Evolutionary conservation across 2,888 invertebrate species (phyloP).

Genomic region (Cenopis cana): DNA sequence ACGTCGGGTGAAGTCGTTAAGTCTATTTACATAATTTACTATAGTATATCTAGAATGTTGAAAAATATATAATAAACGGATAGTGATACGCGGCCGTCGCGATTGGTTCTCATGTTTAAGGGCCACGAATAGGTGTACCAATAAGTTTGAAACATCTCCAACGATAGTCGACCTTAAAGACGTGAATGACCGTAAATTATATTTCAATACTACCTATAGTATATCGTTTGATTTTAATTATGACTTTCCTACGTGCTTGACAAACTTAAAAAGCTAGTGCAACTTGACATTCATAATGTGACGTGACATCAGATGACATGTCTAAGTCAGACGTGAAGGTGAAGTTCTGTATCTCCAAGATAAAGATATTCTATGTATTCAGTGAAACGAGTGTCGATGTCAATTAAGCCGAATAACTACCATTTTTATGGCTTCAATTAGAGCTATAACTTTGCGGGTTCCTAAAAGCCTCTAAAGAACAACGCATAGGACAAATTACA

Average conservation of each 20-base stretch:
- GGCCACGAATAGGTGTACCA: too few species aligned
- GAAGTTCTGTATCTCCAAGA: background rate
- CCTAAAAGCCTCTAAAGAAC: constrained; percentile 31
- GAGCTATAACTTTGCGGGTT: background rate
- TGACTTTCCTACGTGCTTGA: background rate
- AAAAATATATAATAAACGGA: too few species aligned
- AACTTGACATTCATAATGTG: background rate
- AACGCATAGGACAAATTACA: constrained; percentile 35
- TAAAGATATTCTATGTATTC: background rate
- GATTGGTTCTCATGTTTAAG: too few species aligned
- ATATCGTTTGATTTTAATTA: background rate
- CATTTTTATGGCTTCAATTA: background rate
- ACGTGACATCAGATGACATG: background rate
- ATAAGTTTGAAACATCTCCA: too few species aligned
- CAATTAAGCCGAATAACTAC: background rate
- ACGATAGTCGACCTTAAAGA: too few species aligned
- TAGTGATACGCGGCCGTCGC: too few species aligned
- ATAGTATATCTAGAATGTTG: too few species aligned
- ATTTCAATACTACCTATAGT: too few species aligned
- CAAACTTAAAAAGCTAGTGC: background rate
- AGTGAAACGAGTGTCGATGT: background rate
- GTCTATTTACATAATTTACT: too few species aligned
- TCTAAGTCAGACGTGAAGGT: background rate
- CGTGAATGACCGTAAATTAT: too few species aligned
- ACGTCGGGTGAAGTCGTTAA: too few species aligned